Evolutionary conservation across 2,888 invertebrate genomes (phyloP), one percentile per base, ranked within the genome.

Genomic region (Agrypnus murinus): DNA sequence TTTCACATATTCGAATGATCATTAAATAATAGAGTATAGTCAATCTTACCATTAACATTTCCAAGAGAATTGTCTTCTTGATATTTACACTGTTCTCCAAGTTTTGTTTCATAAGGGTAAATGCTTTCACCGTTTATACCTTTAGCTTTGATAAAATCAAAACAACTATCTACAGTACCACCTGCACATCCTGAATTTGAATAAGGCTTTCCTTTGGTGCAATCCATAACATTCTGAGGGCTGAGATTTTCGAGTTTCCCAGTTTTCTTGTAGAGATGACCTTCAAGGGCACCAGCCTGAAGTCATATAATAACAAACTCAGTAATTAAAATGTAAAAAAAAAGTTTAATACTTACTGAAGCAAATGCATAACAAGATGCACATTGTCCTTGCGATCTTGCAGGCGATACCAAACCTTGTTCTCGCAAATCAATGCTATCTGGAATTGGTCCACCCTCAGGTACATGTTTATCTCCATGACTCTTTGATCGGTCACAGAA

Each of bases 361-460:
- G 89, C 89, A 83, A 91, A 92, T 2, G 91, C 87, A 91, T 91
- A 92, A 81, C 91, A 92, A 1, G 89, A 89, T 6, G 90, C 90
- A 82, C 91, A 91, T 14, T 86, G 84, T 9, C 88, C 87, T 82
- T 90, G 89, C 74, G 89, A 82, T 77, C 89, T 88, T 6, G 89
- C 85, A 0, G 85, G 85, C 1, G 89, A 88, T 3, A 90, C 89
- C 59, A 87, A 87, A 8, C 88, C 88, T 69, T 86, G 77, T 1
- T 80, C 73, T 67, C 88, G 84, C 89, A 89, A 90, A 78, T 89
- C 89, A 4, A 89, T 83, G 5, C 73, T 55, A 0, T 83, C 77
- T 0, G 88, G 87, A 5, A 86, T 48, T 12, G 82, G 72, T n/a
- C 85, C 81, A 31, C 10, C 32, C 10, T 40, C 32, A 25, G 53